Evolutionary conservation across 2,888 invertebrate genomes (phyloP).

Genomic region (Ectemnius lituratus): DNA sequence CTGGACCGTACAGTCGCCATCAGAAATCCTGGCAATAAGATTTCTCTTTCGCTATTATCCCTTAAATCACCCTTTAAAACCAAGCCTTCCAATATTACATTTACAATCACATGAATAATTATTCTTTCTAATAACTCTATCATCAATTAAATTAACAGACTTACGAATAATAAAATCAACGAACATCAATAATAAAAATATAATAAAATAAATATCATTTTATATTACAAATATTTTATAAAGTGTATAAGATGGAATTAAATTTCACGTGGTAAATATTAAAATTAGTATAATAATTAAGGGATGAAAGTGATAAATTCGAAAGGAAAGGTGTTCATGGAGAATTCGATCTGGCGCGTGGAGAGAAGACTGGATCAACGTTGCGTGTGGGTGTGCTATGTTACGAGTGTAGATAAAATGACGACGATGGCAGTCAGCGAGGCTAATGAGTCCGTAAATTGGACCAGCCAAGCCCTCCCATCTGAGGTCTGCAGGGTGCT

Average conservation of each 20-base stretch:
- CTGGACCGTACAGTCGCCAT: conserved; percentile 74
- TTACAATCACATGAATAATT: too few species aligned
- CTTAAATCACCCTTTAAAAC: background rate
- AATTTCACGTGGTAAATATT: too few species aligned
- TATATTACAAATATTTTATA: too few species aligned
- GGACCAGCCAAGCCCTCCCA: conserved; percentile 65
- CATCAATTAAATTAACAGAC: too few species aligned
- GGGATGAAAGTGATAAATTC: background rate
- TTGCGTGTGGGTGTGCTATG: conserved; percentile 30
- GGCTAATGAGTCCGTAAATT: conserved; percentile 76
- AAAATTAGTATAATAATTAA: too few species aligned
- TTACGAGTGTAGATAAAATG: conserved; percentile 41
- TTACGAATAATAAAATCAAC: too few species aligned
- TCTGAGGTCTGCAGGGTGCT: conserved; percentile 61
- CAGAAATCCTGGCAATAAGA: conserved; percentile 65
- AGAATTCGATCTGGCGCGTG: conserved; percentile 24
- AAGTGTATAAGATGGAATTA: too few species aligned
- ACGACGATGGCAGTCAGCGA: conserved; percentile 60
- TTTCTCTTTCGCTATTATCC: conserved; percentile 15
- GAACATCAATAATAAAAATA: too few species aligned
- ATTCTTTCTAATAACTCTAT: too few species aligned
- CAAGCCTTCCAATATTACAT: background rate
- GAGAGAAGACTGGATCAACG: conserved; percentile 26
- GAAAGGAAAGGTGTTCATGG: conserved; percentile 32
- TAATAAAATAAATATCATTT: too few species aligned